A percentile compares a stretch with the other conserved stretches of the same genome.
Conservation (phyloP, 2,797 vertebrate genomes). For the Melanogrammus aeglefinus region DNA sequence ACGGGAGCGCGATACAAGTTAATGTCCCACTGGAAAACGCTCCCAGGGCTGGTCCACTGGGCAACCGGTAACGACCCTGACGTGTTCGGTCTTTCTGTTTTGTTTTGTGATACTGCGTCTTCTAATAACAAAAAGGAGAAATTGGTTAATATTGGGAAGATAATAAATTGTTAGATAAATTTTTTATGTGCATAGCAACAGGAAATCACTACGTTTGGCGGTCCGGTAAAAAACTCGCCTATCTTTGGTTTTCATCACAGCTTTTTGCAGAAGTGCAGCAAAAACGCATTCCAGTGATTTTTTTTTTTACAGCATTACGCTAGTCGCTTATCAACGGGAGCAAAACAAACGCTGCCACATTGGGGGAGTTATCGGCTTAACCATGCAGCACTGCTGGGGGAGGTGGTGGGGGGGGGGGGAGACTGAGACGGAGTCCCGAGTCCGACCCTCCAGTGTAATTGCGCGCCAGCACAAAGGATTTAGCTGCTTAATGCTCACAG, state of each 20-base stretch:
- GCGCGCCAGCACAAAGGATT: slow-evolving; percentile 4
- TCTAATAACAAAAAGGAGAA: too few relatives aligned
- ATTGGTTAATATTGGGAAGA: too few relatives aligned
- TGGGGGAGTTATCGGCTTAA: neutral
- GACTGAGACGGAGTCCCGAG: neutral
- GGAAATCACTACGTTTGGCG: too few relatives aligned
- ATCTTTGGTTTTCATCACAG: too few relatives aligned
- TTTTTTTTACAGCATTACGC: neutral
- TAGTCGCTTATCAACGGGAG: neutral
- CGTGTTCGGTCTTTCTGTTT: too few relatives aligned
- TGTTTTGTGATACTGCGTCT: neutral
- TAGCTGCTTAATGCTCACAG: neutral
- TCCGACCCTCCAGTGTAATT: neutral
- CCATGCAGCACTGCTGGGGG: neutral
- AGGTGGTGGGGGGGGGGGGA: too few relatives aligned
- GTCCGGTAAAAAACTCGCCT: too few relatives aligned
- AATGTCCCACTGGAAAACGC: neutral
- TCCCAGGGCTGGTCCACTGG: neutral
- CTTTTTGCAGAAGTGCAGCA: neutral
- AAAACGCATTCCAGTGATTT: neutral
- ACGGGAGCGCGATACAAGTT: neutral
- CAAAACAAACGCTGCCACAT: neutral
- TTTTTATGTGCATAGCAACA: neutral
- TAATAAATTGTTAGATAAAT: neutral
- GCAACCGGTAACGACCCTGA: too few relatives aligned